Percentiles rank a stretch among this genome's conserved stretches.
These are phyloP conservation scores for Mastacembelus armatus DNA, from an alignment of 2,797 vertebrate genomes.

Conservation along the genomic window DNA sequence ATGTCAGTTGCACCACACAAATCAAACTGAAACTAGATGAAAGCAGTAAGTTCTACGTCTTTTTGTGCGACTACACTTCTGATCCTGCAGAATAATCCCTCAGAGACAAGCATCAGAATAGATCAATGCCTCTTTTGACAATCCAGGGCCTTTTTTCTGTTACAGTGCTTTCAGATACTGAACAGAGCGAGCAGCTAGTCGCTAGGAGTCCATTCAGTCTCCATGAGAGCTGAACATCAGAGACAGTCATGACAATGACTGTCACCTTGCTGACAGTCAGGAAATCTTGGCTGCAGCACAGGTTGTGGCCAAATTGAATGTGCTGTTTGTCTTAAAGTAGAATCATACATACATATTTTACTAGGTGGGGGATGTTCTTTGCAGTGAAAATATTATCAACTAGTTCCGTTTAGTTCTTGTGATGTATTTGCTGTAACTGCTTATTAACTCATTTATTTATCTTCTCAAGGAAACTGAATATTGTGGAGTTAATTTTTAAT, in stretches of 20 bases:
- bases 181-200: slow-evolving; percentile 53
- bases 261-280: slow-evolving; percentile 36
- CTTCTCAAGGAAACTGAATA: too few relatives aligned
- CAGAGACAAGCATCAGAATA: slow-evolving; percentile 58
- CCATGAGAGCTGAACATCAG: slow-evolving; percentile 40
- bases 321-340: slow-evolving; percentile 23
- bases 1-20: slow-evolving; percentile 21
- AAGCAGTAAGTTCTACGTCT: slow-evolving; percentile 21
- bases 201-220: slow-evolving; percentile 44
- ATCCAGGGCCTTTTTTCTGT: slow-evolving; percentile 23
- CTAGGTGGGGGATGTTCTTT: neutral
- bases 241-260: slow-evolving; percentile 56
- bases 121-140: slow-evolving; percentile 64
- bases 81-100: slow-evolving; percentile 38
- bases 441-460: too few relatives aligned
- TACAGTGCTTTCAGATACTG: slow-evolving; percentile 37
- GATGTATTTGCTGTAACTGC: too few relatives aligned
- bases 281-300: slow-evolving; percentile 24
- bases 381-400: too few relatives aligned
- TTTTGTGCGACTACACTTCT: slow-evolving; percentile 32
- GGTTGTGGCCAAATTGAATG: slow-evolving; percentile 48
- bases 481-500: neutral
- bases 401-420: too few relatives aligned
- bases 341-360: slow-evolving; percentile 9
- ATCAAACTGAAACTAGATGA: slow-evolving; percentile 59